phyloP scores from a whole-genome alignment of 2,797 vertebrate genomes.

The Eptatretus atami region DNA sequence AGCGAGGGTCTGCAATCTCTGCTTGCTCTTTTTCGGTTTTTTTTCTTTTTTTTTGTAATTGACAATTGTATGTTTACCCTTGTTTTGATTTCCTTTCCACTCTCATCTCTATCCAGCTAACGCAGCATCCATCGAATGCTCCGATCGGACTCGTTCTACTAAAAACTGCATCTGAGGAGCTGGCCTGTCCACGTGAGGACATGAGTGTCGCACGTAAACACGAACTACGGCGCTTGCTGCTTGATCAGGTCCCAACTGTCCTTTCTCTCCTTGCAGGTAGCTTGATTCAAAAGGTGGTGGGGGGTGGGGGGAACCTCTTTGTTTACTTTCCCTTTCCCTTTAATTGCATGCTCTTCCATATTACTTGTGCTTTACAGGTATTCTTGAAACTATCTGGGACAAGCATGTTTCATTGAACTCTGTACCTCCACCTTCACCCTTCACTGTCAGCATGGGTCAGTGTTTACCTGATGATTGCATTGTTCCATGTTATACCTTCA shows the following conservation, averaged over 20 bases:
- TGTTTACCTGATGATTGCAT: constrained; percentile 6
- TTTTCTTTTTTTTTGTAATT: too few relatives aligned
- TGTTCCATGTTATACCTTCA: constrained; percentile 9
- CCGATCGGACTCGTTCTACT: constrained; percentile 62
- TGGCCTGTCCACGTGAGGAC: constrained; percentile 80
- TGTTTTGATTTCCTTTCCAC: too few relatives aligned
- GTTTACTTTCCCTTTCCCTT: constrained; percentile 9
- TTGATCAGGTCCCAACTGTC: constrained; percentile 70
- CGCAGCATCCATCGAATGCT: constrained; percentile 54
- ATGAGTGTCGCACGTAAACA: constrained; percentile 70
- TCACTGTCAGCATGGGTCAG: constrained; percentile 4
- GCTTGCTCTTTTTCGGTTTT: too few relatives aligned
- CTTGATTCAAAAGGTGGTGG: not conserved
- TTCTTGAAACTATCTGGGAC: constrained; percentile 81
- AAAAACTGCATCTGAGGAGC: constrained; percentile 82
- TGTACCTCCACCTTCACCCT: constrained; percentile 68
- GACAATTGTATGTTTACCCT: too few relatives aligned
- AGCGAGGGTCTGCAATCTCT: too few relatives aligned
- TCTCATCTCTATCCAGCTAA: constrained; percentile 22
- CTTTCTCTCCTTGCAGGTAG: constrained; percentile 65
- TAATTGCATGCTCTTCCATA: too few relatives aligned
- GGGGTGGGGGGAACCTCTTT: not conserved
- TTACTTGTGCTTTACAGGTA: constrained; percentile 20
- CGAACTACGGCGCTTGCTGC: constrained; percentile 62
- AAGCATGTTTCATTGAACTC: constrained; percentile 71